Evolutionary conservation across 2,888 invertebrate genomes (phyloP), one percentile per base, ranked within the genome.

Genomic region (Acrobasis suavella): DNA sequence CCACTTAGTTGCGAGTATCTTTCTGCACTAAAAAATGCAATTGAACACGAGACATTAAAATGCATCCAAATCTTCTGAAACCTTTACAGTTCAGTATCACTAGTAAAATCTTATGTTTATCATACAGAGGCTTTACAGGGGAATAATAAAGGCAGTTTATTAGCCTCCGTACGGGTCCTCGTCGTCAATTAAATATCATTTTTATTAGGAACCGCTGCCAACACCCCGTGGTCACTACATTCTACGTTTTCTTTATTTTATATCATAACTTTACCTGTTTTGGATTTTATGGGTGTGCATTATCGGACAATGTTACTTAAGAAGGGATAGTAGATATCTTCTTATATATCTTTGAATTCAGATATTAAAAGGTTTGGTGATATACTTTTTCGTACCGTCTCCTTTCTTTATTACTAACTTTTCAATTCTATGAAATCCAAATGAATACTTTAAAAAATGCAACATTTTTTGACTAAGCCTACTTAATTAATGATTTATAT

Each of bases 121-220:
- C 86, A 81, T 74, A 75, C 73, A 73, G 74, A 78, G 76, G 75
- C 81, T 81, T 85, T 84, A 87, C 86, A 86, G 83, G 85, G 85
- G 84, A 86, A 91, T 91, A 91, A 90, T 89, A 90, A 89, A 89
- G 81, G 73, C 81, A 85, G 84, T 92, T 92, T 92, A 92, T 92
- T 91, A 82, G 85, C 78, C 89, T 85, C 82, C 76, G 81, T 86
- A 83, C 78, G 87, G 82, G 80, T 77, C 83, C 85, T 87, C 91
- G 91, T 91, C 91, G 89, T 83, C 91, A 91, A 91, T 92, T 92
- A 92, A 91, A 91, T 91, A 87, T 86, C 84, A 87, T 90, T 90
- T 92, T 92, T 92, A 91, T 91, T 91, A 80, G 80, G 84, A 88
- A 87, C 81, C 83, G 76, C 79, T 78, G 75, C 81, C 71, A 87